Evolutionary conservation across 2,113 vertebrate species (phyloP).

Genomic region (Porphyrio hochstetteri): DNA sequence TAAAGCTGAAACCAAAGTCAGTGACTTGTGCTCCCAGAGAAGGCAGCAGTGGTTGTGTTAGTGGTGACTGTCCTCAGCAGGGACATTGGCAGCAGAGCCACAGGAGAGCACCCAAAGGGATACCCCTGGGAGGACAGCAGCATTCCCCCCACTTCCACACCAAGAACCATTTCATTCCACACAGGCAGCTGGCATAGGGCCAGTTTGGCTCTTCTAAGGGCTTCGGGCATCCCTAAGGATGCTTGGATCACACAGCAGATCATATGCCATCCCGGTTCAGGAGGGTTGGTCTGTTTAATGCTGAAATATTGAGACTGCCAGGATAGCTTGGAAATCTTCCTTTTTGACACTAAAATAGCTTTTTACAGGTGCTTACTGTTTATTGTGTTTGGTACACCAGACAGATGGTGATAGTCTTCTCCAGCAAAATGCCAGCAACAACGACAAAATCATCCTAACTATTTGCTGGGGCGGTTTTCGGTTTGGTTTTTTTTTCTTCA

Average conservation of each 20-base stretch:
- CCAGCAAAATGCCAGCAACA: slow-evolving; percentile 26
- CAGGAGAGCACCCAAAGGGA: not conserved
- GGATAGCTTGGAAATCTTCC: not conserved
- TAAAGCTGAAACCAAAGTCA: not conserved
- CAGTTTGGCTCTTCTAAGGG: not conserved
- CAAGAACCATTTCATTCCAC: fast-evolving
- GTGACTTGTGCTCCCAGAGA: not conserved
- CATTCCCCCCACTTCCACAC: no score
- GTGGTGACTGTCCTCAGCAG: not conserved
- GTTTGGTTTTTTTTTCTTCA: not conserved
- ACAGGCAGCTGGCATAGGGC: not conserved
- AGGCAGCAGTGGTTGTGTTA: fast-evolving
- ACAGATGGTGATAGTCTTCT: slow-evolving; percentile 6
- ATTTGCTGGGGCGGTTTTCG: not conserved
- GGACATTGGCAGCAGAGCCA: not conserved
- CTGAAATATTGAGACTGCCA: not conserved
- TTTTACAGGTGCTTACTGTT: slow-evolving; percentile 25
- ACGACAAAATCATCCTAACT: not conserved
- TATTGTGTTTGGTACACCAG: not conserved
- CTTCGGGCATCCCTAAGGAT: not conserved
- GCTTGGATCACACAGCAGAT: not conserved
- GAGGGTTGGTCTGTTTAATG: not conserved
- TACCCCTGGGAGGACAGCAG: not conserved
- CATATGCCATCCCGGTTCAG: not conserved
- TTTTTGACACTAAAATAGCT: not conserved